A percentile compares a stretch with the other conserved stretches of the same genome.
Conservation (phyloP, 2,113 vertebrate genomes). For the Leptodactylus fuscus region DNA sequence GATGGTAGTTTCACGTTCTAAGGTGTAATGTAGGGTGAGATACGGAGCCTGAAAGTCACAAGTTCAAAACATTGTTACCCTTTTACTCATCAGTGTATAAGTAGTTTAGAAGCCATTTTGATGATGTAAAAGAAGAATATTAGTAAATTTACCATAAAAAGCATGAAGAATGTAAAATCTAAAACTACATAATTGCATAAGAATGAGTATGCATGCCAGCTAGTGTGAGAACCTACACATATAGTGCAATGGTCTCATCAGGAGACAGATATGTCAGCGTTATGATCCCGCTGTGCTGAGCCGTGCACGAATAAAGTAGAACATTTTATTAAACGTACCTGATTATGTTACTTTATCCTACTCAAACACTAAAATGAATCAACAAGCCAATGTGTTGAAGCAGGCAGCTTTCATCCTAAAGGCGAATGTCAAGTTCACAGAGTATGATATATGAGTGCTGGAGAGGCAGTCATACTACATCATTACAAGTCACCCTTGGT, state of each 20-base stretch:
- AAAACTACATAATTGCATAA: neutral
- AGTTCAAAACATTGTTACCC: too few species aligned
- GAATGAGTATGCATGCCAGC: neutral
- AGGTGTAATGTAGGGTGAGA: too few species aligned
- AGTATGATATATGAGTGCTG: constrained; percentile 25
- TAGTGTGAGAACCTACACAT: neutral
- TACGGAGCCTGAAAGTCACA: too few species aligned
- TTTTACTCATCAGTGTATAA: too few species aligned
- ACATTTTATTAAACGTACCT: constrained; percentile 17
- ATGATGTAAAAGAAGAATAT: too few species aligned
- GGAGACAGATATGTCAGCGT: neutral
- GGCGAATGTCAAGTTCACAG: constrained; percentile 24
- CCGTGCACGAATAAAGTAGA: neutral
- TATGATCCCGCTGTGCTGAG: too few species aligned
- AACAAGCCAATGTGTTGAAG: constrained; percentile 35
- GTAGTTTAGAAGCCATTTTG: too few species aligned
- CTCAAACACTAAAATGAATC: constrained; percentile 37
- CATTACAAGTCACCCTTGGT: constrained; percentile 41
- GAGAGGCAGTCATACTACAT: constrained; percentile 33
- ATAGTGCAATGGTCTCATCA: neutral
- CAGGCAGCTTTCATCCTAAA: constrained; percentile 26
- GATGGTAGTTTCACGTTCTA: too few species aligned
- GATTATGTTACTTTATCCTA: constrained; percentile 30
- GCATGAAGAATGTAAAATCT: too few species aligned
- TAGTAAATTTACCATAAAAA: too few species aligned